These are phyloP conservation scores for Telmatochromis brachygnathus DNA, from an alignment of 2,113 vertebrate species.

Conservation along the genomic window DNA sequence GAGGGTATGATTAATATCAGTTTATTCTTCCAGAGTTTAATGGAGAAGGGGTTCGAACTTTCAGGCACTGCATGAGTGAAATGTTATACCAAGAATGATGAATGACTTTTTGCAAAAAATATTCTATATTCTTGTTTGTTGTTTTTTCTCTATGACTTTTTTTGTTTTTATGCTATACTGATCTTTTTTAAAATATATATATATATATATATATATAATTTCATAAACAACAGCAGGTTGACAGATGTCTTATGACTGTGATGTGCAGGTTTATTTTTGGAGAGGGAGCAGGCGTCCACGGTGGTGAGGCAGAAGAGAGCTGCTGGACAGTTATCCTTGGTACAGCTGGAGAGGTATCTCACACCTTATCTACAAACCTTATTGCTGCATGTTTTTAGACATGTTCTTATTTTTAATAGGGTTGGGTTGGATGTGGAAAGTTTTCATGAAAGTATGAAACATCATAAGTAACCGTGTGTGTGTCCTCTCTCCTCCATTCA, in stretches of 20 bases:
- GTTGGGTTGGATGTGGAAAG: not conserved
- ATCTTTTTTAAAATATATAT: not conserved
- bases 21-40: not conserved
- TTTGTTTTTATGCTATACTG: not conserved
- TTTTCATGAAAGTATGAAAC: not conserved
- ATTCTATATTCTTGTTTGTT: not conserved
- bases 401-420: not conserved
- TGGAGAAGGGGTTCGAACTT: rapidly evolving
- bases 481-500: constrained; percentile 2
- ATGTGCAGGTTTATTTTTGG: constrained; percentile 50
- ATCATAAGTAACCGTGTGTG: not conserved
- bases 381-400: not conserved
- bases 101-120: not conserved
- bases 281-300: constrained; percentile 36
- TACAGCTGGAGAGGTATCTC: constrained; percentile 61
- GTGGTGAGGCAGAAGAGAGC: constrained; percentile 65
- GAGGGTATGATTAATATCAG: constrained; percentile 25
- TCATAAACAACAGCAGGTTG: not conserved
- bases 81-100: not conserved
- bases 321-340: constrained; percentile 6
- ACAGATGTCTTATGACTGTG: not conserved
- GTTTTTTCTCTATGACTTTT: not conserved
- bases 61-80: not conserved
- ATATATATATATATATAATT: too few relatives aligned
- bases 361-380: not conserved